Evolutionary conservation across 64 coral and sea anemone genomes (phyloP).

Genomic region (Stylophora pistillata): DNA sequence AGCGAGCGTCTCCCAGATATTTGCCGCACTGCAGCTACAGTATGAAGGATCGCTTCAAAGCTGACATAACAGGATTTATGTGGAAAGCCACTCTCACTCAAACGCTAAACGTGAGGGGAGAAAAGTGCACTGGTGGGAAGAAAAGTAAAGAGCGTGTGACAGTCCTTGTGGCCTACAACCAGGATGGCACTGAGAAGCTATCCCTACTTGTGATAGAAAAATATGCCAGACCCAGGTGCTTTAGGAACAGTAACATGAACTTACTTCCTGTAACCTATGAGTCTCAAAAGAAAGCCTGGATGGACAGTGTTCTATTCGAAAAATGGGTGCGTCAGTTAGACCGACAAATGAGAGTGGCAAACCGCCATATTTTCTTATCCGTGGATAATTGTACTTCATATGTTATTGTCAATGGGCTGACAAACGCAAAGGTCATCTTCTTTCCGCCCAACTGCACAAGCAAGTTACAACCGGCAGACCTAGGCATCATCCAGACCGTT

Average conservation of each 20-base stretch:
- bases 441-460: slow-evolving; percentile 63
- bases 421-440: slow-evolving; percentile 60
- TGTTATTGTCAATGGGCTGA: slow-evolving; percentile 39
- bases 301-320: slow-evolving; percentile 57
- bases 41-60: slow-evolving; percentile 46
- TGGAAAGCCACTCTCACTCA: slow-evolving; percentile 65
- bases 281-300: slow-evolving; percentile 75
- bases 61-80: slow-evolving; percentile 46
- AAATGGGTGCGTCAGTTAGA: slow-evolving; percentile 66
- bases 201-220: slow-evolving; percentile 57
- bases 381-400: slow-evolving; percentile 51
- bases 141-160: slow-evolving; percentile 63
- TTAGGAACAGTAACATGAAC: slow-evolving; percentile 48
- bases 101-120: slow-evolving; percentile 65
- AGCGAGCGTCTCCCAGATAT: slow-evolving; percentile 62
- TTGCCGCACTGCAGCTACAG: slow-evolving; percentile 55
- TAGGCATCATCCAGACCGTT: slow-evolving; percentile 65
- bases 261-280: slow-evolving; percentile 43
- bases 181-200: slow-evolving; percentile 66
- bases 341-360: slow-evolving; percentile 52
- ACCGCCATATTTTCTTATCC: slow-evolving; percentile 49
- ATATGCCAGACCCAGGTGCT: slow-evolving; percentile 55
- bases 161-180: slow-evolving; percentile 54
- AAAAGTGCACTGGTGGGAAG: slow-evolving; percentile 64
- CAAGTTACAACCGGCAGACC: slow-evolving; percentile 59